Evolutionary conservation across 23 tunicate species (phyloP).

Genomic region (Botrylloides violaceus): DNA sequence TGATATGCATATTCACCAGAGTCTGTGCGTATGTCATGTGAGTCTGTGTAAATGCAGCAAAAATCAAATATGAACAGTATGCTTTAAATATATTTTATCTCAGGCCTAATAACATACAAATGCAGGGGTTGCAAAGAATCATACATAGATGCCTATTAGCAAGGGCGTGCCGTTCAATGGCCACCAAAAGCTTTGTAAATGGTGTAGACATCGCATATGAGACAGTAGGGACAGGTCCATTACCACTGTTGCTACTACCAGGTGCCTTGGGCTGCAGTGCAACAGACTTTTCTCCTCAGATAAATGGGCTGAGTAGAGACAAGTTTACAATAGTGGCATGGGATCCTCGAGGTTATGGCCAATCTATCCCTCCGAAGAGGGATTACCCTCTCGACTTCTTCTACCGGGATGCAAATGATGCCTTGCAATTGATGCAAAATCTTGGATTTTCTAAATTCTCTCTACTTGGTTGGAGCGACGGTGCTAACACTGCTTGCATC

Average conservation of each 20-base stretch:
- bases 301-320: slow-evolving; percentile 43
- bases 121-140: no score
- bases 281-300: slow-evolving; percentile 76
- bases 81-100: no score
- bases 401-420: slow-evolving; percentile 79
- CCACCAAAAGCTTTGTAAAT: slow-evolving; percentile 12
- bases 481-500: slow-evolving; percentile 56
- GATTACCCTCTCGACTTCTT: slow-evolving; percentile 47
- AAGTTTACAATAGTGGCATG: slow-evolving; percentile 53
- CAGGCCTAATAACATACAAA: no score
- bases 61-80: no score
- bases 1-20: no score
- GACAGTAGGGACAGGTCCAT: slow-evolving; percentile 47
- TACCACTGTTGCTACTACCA: slow-evolving; percentile 50
- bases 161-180: neutral
- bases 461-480: slow-evolving; percentile 95
- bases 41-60: no score
- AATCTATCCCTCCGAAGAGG: slow-evolving; percentile 64
- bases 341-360: slow-evolving; percentile 85
- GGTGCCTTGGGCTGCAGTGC: slow-evolving; percentile 57
- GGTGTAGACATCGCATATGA: slow-evolving; percentile 40
- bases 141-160: no score
- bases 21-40: no score
- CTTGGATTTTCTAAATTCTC: slow-evolving; percentile 51
- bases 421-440: slow-evolving; percentile 49